Base-by-base conservation (phyloP, 1,140 invertebrate genomes). In the Ceratina japonica region DNA sequence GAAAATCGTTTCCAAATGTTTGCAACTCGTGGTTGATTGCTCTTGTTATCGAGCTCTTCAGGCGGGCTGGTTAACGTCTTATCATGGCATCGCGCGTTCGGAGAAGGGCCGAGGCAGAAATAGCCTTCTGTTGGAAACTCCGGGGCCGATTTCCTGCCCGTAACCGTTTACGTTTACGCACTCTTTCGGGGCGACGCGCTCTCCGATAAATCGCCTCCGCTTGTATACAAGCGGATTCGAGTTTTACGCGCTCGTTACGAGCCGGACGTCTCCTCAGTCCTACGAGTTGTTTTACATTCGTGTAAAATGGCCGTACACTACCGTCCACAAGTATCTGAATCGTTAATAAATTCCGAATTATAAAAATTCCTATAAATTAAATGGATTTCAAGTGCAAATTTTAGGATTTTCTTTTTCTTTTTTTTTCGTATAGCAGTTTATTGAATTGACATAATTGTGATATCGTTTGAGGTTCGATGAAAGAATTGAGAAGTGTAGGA, bases 201-300 rank as follows among this genome's bases (percentile, higher is more conserved):
- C 27, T 58, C n/a, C 79, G 59, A 81, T 81, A 77, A 81, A 81
- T 71, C 49, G 37, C 73, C 27, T 65, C 27, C 52, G 59, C 59
- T 15, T 65, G 71, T 75, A 70, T 70, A 80, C 73, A 73, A 80
- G 69, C 62, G 52, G 56, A 75, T 54, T 58, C 37, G 52, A 80
- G 73, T 83, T 80, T 80, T 83, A 80, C 79, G 73, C 37, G 64
- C 31, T 80, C 61, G 74, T 75, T 69, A 80, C 49, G 24, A 62
- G 13, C n/a, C 44, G n/a, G 10, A 51, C 66, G 37, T 31, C 58
- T n/a, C 37, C 31, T 64, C 16, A 4, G 15, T 18, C 3, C 49
- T 13, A 24, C 18, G 49, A 44, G 13, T 58, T 49, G 24, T 75
- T 75, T 75, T 75, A 58, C 22, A 70, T 54, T 56, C 27, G 13